A percentile compares a stretch with the other conserved stretches of the same genome.
phyloP scores from a whole-genome alignment of 2,888 invertebrate species.

The Dolichopus griseipennis region DNA sequence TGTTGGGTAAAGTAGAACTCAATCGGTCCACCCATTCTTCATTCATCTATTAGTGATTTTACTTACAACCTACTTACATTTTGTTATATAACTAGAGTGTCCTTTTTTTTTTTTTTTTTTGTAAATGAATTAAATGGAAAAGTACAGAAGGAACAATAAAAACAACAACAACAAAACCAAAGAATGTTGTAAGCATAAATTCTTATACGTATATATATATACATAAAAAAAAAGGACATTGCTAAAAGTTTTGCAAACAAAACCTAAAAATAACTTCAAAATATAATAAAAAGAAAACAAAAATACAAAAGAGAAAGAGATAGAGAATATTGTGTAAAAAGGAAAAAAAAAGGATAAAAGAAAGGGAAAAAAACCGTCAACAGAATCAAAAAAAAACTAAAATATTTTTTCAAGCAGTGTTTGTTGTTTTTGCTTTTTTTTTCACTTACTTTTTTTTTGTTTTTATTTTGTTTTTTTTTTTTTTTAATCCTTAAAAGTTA shows the following conservation, averaged over 20 bases:
- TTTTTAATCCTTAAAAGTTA: too few species aligned
- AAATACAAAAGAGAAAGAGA: neutral
- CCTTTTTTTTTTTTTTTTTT: neutral
- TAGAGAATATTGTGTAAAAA: neutral
- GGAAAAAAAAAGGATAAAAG: neutral
- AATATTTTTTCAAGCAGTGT: too few species aligned
- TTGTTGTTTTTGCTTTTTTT: too few species aligned
- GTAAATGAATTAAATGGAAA: neutral
- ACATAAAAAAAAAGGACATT: neutral
- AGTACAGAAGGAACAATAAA: neutral
- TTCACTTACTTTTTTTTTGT: too few species aligned
- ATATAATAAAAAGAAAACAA: neutral
- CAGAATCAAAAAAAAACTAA: neutral
- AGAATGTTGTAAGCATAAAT: neutral
- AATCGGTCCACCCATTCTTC: too few species aligned
- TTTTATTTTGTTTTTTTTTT: too few species aligned
- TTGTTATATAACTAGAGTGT: neutral
- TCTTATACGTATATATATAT: too few species aligned
- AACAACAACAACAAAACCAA: neutral
- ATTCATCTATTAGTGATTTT: neutral
- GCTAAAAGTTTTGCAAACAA: slow-evolving; percentile 1
- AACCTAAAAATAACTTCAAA: slow-evolving; percentile 4
- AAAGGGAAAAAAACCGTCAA: neutral
- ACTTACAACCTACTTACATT: neutral
- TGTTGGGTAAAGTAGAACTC: too few species aligned